Conservation (phyloP, 2,888 invertebrate genomes). For the Cephonodes hylas region DNA sequence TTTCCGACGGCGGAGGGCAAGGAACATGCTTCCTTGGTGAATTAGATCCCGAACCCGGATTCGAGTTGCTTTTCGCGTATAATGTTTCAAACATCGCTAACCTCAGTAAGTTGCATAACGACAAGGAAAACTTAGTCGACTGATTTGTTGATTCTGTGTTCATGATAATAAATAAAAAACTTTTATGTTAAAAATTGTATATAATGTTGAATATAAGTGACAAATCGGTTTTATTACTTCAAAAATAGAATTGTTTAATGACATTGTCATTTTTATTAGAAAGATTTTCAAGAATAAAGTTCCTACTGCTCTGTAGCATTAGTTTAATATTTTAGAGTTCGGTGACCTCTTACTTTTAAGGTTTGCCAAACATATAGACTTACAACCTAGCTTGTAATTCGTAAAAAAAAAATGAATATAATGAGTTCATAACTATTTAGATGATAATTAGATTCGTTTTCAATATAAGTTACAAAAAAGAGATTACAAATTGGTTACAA, state of each 20-base stretch:
- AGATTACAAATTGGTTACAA: no score
- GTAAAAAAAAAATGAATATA: no score
- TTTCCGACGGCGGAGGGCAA: slow-evolving; percentile 18
- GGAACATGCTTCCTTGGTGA: slow-evolving; percentile 37
- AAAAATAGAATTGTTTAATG: neutral
- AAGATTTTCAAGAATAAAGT: no score
- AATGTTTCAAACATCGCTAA: slow-evolving; percentile 55
- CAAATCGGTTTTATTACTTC: neutral
- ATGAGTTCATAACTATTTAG: no score
- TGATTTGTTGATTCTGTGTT: slow-evolving; percentile 15
- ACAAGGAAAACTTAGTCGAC: slow-evolving; percentile 33
- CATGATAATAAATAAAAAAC: neutral
- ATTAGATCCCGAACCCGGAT: slow-evolving; percentile 34
- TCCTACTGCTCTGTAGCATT: no score
- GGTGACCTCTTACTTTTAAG: no score
- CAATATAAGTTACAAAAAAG: no score
- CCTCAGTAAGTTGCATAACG: slow-evolving; percentile 54
- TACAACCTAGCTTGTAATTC: no score
- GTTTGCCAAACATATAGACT: no score
- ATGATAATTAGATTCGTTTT: no score
- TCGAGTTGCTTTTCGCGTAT: slow-evolving; percentile 53
- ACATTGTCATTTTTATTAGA: neutral
- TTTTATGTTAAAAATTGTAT: neutral
- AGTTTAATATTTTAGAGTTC: no score
- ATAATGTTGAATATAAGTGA: neutral